Evolutionary conservation across 2,797 vertebrate genomes (phyloP), one percentile per base, ranked within the genome.

Genomic region (Allobates femoralis): DNA sequence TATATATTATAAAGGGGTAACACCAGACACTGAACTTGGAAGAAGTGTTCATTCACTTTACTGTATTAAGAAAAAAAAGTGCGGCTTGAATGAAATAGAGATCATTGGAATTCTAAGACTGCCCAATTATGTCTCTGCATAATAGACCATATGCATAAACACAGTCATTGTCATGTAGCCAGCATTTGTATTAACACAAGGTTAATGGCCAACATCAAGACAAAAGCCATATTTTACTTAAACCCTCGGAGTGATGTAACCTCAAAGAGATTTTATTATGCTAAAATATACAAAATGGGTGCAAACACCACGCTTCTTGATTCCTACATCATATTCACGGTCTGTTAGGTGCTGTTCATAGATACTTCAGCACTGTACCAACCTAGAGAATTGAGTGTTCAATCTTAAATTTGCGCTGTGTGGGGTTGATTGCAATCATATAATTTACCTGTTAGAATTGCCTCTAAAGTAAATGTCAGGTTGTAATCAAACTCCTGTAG

Each of bases 371-470:
- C 7, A 41, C 15, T 55, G 67, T 23, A 84, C 76, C 76, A 79
- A 73, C 64, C 78, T 75, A 73, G 78, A 60, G 67, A 64, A 75
- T 75, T 46, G 37, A 75, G 66, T 56, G 67, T 55, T 81, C 37
- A 86, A 73, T 56, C 55, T 62, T 81, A 67, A 74, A 81, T 50
- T 21, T 81, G 56, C 85, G 32, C 85, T 34, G 78, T 81, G 69
- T 86, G 85, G 64, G 78, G 85, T 34, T 86, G 85, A 86, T 86
- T 86, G 78, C 78, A 81, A 62, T 81, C 78, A 75, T 81, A 80
- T 86, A 81, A 81, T 86, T 81, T 86, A 86, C 85, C 85, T 79
- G 78, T 75, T 85, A 74, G 77, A 79, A 56, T 73, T 75, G 28
- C 55, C 51, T 85, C 34, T 85, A 78, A 71, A 79, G 84, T 74